Conservation (phyloP, 2,113 vertebrate species). For the Ictidomys tridecemlineatus region DNA sequence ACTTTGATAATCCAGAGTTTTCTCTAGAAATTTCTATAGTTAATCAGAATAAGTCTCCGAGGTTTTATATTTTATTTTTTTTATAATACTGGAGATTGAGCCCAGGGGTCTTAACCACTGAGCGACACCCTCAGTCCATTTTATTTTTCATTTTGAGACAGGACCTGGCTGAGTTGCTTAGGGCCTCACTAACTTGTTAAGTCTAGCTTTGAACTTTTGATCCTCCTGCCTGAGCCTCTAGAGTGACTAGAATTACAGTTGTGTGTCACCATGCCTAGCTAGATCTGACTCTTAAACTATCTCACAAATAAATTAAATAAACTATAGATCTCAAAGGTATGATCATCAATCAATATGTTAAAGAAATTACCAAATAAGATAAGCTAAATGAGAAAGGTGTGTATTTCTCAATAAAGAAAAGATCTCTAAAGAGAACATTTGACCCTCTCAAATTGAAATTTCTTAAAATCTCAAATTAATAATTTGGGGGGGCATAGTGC, state of each 20-base stretch:
- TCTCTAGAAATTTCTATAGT: neutral
- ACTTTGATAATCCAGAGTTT: neutral
- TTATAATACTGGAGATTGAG: neutral
- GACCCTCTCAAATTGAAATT: neutral
- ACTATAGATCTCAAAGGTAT: neutral
- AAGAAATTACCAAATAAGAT: neutral
- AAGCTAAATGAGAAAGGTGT: neutral
- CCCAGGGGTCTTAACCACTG: no score
- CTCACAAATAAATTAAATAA: neutral
- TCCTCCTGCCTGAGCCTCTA: no score
- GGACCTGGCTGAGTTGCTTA: no score
- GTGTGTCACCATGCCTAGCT: no score
- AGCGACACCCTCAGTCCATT: no score
- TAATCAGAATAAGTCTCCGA: neutral
- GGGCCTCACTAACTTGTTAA: no score
- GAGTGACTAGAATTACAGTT: no score
- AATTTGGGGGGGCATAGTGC: neutral
- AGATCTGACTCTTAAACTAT: neutral
- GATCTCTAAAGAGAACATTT: neutral
- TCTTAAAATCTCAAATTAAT: neutral
- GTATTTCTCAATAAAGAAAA: conserved; percentile 1
- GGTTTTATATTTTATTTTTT: no score
- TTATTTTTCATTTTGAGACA: no score
- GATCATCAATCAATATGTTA: neutral
- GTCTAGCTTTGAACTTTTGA: no score